These are phyloP conservation scores for Galbula dea DNA, from an alignment of 2,113 vertebrate species.

Conservation along the genomic window DNA sequence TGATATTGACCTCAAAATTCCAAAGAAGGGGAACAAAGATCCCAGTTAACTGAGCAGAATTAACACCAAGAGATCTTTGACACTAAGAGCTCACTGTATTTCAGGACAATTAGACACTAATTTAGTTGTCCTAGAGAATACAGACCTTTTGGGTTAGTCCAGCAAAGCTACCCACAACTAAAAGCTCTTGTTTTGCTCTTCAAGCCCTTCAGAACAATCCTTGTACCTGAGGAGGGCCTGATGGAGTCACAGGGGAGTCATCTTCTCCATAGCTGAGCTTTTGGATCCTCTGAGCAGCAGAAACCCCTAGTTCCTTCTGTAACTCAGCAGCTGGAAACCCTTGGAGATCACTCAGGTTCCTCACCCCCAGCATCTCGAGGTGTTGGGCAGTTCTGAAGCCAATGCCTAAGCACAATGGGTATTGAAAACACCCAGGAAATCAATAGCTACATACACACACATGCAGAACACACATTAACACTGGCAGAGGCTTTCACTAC, in stretches of 20 bases:
- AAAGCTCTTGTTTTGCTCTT: neutral
- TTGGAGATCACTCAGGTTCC: conserved; percentile 77
- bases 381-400: conserved; percentile 81
- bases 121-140: neutral
- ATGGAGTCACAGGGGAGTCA: conserved; percentile 77
- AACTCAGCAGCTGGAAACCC: conserved; percentile 68
- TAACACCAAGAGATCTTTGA: neutral
- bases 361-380: conserved; percentile 78
- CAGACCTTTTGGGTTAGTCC: neutral
- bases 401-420: no score
- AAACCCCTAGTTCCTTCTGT: conserved; percentile 78
- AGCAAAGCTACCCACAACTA: neutral
- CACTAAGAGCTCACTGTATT: neutral
- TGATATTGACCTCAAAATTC: neutral
- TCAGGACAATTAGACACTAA: neutral
- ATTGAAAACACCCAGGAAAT: no score
- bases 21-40: neutral
- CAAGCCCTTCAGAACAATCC: neutral
- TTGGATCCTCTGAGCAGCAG: conserved; percentile 77
- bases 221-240: conserved; percentile 85
- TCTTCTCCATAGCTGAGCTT: conserved; percentile 83
- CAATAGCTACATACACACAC: no score
- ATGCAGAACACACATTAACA: no score
- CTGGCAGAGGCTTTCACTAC: no score
- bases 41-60: neutral